Conservation (phyloP, 2,113 vertebrate genomes). For the Sterrhoptilus dennistouni region DNA sequence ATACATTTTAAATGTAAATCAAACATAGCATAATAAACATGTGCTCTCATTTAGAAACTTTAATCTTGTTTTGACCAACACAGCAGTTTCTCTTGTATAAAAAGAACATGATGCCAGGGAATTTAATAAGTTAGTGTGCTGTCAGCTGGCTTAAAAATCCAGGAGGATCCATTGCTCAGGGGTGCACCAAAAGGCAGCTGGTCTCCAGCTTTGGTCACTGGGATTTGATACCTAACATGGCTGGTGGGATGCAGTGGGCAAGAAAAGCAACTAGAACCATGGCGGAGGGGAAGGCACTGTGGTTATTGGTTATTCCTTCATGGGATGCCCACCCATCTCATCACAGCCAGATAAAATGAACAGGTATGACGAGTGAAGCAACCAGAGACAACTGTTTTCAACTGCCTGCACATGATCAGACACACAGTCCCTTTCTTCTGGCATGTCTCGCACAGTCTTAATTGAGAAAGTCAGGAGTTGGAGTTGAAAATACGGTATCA, state of each 20-base stretch:
- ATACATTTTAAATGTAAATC: not conserved
- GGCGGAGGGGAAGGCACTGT: fast-evolving
- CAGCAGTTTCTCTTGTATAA: not conserved
- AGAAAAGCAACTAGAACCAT: fast-evolving
- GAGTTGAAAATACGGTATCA: slow-evolving; percentile 37
- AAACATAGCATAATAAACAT: not conserved
- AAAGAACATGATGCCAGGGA: not conserved
- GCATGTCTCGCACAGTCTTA: slow-evolving; percentile 54
- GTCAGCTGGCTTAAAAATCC: not conserved
- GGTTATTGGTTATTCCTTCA: not conserved
- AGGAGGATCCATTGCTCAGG: not conserved
- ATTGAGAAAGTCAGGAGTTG: slow-evolving; percentile 45
- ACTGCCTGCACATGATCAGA: slow-evolving; percentile 16
- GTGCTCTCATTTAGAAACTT: not conserved
- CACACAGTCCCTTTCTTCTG: slow-evolving; percentile 19
- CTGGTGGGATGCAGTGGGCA: fast-evolving
- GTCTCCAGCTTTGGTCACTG: not conserved
- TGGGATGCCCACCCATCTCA: fast-evolving
- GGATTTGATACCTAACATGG: not conserved
- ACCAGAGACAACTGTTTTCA: not conserved
- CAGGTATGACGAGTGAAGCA: fast-evolving
- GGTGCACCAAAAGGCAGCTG: not conserved
- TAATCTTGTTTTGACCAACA: not conserved
- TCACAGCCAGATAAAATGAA: not conserved
- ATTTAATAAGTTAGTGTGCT: not conserved